Percentiles rank a stretch among this genome's conserved stretches.
Conservation (phyloP, 1,140 invertebrate genomes). For the Leptoteleia sp. region DNA sequence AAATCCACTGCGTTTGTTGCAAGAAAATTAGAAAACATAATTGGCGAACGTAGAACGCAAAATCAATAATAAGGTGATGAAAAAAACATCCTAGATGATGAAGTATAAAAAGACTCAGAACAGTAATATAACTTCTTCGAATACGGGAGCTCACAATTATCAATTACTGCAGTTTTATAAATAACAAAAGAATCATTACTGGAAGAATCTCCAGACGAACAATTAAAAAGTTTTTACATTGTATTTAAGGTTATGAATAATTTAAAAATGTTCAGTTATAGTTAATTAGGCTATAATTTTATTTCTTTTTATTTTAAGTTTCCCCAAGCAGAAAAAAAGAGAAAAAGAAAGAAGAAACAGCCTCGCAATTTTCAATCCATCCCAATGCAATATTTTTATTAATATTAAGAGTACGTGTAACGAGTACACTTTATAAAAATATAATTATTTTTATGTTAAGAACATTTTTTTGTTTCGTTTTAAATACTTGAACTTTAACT, state of each 20-base stretch:
- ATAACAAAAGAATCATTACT: background rate
- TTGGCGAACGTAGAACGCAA: conserved; percentile 81
- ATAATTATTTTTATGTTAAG: background rate
- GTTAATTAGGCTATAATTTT: no score
- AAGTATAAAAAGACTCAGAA: no score
- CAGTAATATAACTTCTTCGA: conserved; percentile 19
- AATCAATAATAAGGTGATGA: conserved; percentile 70
- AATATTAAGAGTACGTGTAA: background rate
- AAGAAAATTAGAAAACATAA: conserved; percentile 83
- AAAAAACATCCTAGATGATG: background rate
- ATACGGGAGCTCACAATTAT: conserved; percentile 10
- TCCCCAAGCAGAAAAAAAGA: no score
- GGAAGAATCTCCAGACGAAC: background rate
- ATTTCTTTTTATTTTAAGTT: no score
- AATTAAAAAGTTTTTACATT: background rate
- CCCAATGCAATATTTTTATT: conserved; percentile 7
- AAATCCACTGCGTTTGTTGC: conserved; percentile 78
- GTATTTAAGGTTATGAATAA: no score
- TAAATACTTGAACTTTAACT: background rate
- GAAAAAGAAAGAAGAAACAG: no score
- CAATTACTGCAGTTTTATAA: conserved; percentile 25
- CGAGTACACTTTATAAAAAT: background rate
- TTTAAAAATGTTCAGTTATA: no score
- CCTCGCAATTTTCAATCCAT: conserved; percentile 8
- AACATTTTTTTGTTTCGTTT: background rate